phyloP scores from a whole-genome alignment of 2,888 invertebrate genomes.

The Ecliptopera silaceata region DNA sequence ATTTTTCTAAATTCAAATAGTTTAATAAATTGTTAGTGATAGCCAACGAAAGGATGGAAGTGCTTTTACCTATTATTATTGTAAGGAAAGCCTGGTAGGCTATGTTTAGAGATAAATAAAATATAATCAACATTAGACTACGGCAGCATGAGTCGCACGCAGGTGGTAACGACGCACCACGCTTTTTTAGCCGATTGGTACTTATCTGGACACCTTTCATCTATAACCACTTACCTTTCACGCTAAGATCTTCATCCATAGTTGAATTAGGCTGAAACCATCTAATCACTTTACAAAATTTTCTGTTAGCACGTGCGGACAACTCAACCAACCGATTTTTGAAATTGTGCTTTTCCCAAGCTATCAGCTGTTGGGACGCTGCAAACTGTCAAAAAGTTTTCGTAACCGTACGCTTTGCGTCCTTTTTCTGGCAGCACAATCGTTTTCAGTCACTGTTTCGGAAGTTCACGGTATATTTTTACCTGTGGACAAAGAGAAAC shows the following conservation, averaged over 20 bases:
- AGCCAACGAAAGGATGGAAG: neutral
- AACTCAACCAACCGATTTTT: constrained; percentile 48
- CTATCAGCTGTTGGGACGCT: constrained; percentile 77
- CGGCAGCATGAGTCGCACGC: constrained; percentile 3
- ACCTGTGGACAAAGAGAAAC: constrained; percentile 4
- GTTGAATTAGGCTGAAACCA: constrained; percentile 31
- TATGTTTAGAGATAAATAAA: neutral
- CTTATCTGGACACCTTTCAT: neutral
- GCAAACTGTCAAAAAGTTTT: constrained; percentile 64
- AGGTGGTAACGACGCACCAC: constrained; percentile 14
- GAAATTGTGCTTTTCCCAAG: constrained; percentile 54
- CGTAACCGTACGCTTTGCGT: neutral
- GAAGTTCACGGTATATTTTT: constrained; percentile 14
- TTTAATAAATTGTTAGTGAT: neutral
- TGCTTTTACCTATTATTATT: neutral
- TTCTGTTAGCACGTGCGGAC: constrained; percentile 63
- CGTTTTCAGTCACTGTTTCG: constrained; percentile 39
- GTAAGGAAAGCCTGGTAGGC: neutral
- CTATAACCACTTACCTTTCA: constrained; percentile 55
- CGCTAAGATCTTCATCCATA: constrained; percentile 67
- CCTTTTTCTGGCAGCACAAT: constrained; percentile 50
- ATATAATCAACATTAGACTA: neutral
- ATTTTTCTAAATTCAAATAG: neutral
- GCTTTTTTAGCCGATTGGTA: constrained; percentile 4
- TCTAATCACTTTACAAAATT: constrained; percentile 30